A percentile compares a stretch with the other conserved stretches of the same genome.
Evolutionary conservation across 2,113 vertebrate species (phyloP).

Genomic region (Podarcis raffonei): DNA sequence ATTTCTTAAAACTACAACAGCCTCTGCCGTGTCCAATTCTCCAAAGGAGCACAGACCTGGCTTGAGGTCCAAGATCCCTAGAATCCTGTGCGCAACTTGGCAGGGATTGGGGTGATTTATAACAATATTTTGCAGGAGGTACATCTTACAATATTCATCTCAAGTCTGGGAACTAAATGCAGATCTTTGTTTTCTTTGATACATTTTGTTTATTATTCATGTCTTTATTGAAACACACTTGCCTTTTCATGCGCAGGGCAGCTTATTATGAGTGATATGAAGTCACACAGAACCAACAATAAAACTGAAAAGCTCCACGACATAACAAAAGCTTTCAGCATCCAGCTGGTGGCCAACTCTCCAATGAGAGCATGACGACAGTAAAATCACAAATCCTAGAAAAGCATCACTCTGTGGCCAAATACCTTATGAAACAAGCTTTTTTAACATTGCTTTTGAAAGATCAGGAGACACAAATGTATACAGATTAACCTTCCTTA

Average conservation of each 20-base stretch:
- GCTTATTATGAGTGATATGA: neutral
- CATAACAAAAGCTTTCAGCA: neutral
- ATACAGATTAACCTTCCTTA: neutral
- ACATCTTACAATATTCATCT: neutral
- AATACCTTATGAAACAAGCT: neutral
- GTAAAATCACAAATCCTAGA: neutral
- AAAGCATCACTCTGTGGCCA: neutral
- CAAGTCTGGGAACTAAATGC: neutral
- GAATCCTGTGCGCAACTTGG: too few species aligned
- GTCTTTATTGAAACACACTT: neutral
- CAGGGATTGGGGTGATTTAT: too few species aligned
- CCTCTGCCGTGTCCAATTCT: too few species aligned
- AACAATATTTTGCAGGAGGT: neutral
- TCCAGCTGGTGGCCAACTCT: neutral
- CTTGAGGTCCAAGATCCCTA: too few species aligned
- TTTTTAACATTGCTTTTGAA: neutral
- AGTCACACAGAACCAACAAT: neutral
- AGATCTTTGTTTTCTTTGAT: neutral
- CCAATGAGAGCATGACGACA: too few species aligned
- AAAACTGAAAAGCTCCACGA: neutral
- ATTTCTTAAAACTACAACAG: too few species aligned
- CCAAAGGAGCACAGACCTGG: too few species aligned
- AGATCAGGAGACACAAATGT: neutral
- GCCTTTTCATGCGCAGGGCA: neutral
- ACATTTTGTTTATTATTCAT: neutral